Evolutionary conservation across 2,888 invertebrate species (phyloP), one percentile per base, ranked within the genome.

Genomic region (Ormyrus labotus): DNA sequence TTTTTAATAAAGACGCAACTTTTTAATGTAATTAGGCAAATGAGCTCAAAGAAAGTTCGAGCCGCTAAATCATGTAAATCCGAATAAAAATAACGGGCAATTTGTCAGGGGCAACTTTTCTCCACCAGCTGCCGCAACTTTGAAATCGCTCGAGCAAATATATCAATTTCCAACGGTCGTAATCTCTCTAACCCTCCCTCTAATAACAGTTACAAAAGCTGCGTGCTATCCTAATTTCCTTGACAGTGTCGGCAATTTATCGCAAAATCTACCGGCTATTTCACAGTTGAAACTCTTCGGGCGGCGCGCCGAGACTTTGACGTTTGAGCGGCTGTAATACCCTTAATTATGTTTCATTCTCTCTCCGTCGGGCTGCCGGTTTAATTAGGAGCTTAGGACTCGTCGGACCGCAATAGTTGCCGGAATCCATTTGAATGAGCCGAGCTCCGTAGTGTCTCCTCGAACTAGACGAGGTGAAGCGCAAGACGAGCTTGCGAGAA

Each of bases 301-400:
- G 34, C 34, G 4, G 34, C 34, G 34, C 34, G 34, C 34, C 34
- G 34, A 34, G 34, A 34, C 60, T 76, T 76, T 80, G 76, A 80
- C 67, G 70, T 75, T 61, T 71, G 47, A 71, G 55, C 57, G 45
- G 34, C 57, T 53, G 50, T 76, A 75, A 75, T 80, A 61, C 61
- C 76, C 61, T 71, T 72, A 71, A 80, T 80, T 72, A 80, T 53
- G 55, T 61, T 50, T 51, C n/a, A 55, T 74, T 74, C 51, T 72
- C 72, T 55, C 50, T 34, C 60, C n/a, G 34, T 34, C 34, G 34
- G 1, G 47, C 10, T 7, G 64, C 63, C 6, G 47, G 47, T 75
- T 75, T 80, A 75, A 80, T 80, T 70, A 71, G 74, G 60, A 57
- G 65, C 64, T 80, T 55, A n/a, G 34, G n/a, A 64, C 19, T 69